Evolutionary conservation across 2,888 invertebrate genomes (phyloP), one percentile per base, ranked within the genome.

Genomic region (Dexiosoma caninum): DNA sequence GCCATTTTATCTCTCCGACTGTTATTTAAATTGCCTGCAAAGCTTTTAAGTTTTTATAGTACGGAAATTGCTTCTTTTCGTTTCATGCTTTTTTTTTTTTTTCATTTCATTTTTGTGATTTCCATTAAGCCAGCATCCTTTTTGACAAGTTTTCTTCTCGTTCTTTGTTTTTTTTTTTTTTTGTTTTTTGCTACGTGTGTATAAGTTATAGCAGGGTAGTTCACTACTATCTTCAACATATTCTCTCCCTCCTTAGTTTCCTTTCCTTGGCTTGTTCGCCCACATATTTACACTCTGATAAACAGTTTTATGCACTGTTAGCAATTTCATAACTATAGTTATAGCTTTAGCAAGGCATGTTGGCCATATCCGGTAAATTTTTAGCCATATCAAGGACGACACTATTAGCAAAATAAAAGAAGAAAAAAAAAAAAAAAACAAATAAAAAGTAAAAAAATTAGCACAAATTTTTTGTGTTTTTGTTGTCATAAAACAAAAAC

Each of bases 11-110:
- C 53, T 70, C 53, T 70, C 53, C 70, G 75, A 37, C 46, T 78
- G 75, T 46, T 70, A 75, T 78, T 75, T 78, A 70, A 78, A 77
- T 80, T 80, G 80, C 83, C 81, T 81, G 62, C 83, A 85, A 87
- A 86, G 86, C 87, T 87, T 87, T 87, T 83, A 86, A 87, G 85
- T 87, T 87, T 78, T 86, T 86, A 85, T 86, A 83, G 83, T 83
- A 85, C 86, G 87, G 87, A 87, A 87, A 87, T 87, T 87, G 87
- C 86, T 84, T 85, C 77, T 82, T 80, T 76, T 76, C 75, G 83
- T 84, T 78, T 62, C 44, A 60, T 78, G 62, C 37, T 62, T 51
- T 62, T 69, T 40, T n/a, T 32, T 60, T 40, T 67, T 46, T 74
- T n/a, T n/a, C n/a, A n/a, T n/a, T n/a, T n/a, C n/a, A n/a, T n/a